Percentiles rank a stretch among this genome's conserved stretches.
These are phyloP conservation scores for Conistra vaccinii DNA, from an alignment of 2,888 invertebrate genomes.

Conservation along the genomic window DNA sequence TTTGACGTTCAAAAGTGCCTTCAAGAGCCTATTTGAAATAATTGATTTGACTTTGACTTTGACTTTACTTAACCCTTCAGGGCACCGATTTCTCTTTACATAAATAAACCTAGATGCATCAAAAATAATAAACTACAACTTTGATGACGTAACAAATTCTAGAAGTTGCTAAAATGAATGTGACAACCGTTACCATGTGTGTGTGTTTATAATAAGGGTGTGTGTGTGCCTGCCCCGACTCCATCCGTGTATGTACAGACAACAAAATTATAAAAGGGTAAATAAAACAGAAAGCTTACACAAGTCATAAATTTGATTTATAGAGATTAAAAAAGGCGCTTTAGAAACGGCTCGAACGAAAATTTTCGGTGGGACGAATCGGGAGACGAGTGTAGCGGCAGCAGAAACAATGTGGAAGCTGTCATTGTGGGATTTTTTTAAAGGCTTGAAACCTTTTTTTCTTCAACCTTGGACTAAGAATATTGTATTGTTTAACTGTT, in stretches of 20 bases:
- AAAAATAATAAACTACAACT: neutral
- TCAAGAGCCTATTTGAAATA: too few species aligned
- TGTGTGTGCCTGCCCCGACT: slow-evolving; percentile 53
- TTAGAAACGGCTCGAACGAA: slow-evolving; percentile 90
- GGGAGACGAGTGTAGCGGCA: slow-evolving; percentile 85
- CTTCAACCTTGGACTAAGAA: neutral
- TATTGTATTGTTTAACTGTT: neutral
- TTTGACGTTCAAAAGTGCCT: too few species aligned
- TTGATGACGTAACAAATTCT: slow-evolving; percentile 18
- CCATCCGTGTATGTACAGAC: slow-evolving; percentile 75
- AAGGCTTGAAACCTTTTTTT: neutral
- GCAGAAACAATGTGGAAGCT: slow-evolving; percentile 63
- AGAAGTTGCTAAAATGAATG: slow-evolving; percentile 38
- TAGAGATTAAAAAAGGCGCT: slow-evolving; percentile 91
- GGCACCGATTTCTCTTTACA: neutral
- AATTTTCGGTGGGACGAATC: slow-evolving; percentile 90
- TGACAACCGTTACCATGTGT: slow-evolving; percentile 22
- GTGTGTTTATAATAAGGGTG: slow-evolving; percentile 33
- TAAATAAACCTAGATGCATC: neutral
- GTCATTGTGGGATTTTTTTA: neutral
- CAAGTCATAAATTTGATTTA: slow-evolving; percentile 91
- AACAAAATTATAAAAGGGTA: slow-evolving; percentile 91
- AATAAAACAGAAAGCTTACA: slow-evolving; percentile 91
- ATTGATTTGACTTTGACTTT: too few species aligned
- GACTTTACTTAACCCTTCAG: too few species aligned